Evolutionary conservation across 2,888 invertebrate genomes (phyloP), one percentile per base, ranked within the genome.

Genomic region (Liodrosophila aerea): DNA sequence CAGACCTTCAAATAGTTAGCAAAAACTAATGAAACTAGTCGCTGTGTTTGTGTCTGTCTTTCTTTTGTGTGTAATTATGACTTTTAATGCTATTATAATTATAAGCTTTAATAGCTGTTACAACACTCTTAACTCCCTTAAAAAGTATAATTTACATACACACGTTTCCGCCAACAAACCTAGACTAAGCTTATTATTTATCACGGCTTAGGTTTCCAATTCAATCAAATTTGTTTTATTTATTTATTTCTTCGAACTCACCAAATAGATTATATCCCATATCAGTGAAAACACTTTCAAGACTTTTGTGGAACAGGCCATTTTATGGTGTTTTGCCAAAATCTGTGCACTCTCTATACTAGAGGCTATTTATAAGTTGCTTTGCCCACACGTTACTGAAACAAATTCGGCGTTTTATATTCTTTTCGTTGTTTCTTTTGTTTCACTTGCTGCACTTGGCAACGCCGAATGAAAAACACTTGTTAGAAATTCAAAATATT

Each of bases 251-350:
- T 13, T 3, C n/a, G n/a, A 13, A 76, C 88, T 82, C 59, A 88
- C 88, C 70, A 75, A 73, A 76, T 86, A 87, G n/a, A 88, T 68
- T 33, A 74, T 63, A 74, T 88, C 88, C 74, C 84, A 85, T 54
- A 86, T 51, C 11, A 88, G 60, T 22, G 88, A 52, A 43, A 84
- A 74, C 4, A 75, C 45, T 76, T 88, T 88, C 37, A 88, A 63
- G 2, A 68, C 46, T 58, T 76, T 80, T 46, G 88, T 88, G 34
- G 88, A 88, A 34, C 88, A 88, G 31, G 87, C 86, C 88, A 88
- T 88, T 54, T 56, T 81, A 4, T 49, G 37, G 4, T 7, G 27
- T 11, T 34, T n/a, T 36, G 22, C 40, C 36, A 44, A 16, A 12
- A 18, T 13, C n/a, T 44, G 16, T 67, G 62, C 68, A 73, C 73